Evolutionary conservation across 2,113 vertebrate species (phyloP), one percentile per base, ranked within the genome.

Genomic region (Corydoras sp.): DNA sequence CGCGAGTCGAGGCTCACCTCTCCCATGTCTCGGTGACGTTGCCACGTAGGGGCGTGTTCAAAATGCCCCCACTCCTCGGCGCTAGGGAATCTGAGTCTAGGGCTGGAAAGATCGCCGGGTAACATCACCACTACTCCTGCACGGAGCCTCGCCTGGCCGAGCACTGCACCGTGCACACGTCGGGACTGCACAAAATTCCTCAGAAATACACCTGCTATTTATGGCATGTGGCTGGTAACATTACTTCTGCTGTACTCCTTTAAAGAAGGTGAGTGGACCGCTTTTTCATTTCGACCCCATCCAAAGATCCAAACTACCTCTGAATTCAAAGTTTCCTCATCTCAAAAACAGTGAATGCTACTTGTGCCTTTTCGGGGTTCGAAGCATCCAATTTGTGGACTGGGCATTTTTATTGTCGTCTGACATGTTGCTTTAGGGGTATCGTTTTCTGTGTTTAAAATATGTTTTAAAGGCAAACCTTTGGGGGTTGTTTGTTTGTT

Each of bases 201-300:
- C 88, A 91, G 91, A 90, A 92, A 91, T 89, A 87, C 79, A 89
- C 90, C 89, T 90, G 92, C 93, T 94, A 89, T 94, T 90, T 93
- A 96, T 97, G 95, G 95, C 93, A 98, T 98, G 95, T 98, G 94
- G 95, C 95, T 96, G 93, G 93, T 96, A 93, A 97, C 93, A 95
- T 92, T 97, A 91, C 87, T 96, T 92, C 95, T 97, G 92, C 93
- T 98, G 92, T 96, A 94, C 93, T 95, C 94, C 92, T 92, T 94
- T 85, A 92, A 89, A 90, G 89, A 93, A 95, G 94, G 95, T 96
- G 93, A 59, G 89, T 86, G 13, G 1, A 43, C 10, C 9, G 48
- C 32, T n/a, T 43, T 43, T 43, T 5, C 35, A 43, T 5, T 43
- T 43, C 35, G 35, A 43, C 59, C 15, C 51, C 48, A 32, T 62